Percentiles rank a stretch among this genome's conserved stretches.
Evolutionary conservation across 1,140 invertebrate genomes (phyloP).

Genomic region (Euura saliciscinereae): DNA sequence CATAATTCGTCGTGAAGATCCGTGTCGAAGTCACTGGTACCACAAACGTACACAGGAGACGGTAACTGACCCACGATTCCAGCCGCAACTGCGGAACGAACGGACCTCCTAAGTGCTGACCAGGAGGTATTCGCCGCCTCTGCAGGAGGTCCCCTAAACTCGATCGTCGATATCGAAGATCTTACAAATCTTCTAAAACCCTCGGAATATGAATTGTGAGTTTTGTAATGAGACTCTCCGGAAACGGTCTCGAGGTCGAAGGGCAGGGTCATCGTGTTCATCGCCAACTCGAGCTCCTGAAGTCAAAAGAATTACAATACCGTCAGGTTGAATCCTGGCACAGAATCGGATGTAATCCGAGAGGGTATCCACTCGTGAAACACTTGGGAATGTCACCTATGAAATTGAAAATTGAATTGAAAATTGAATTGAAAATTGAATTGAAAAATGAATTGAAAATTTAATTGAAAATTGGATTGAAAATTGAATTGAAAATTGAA

Average conservation of each 20-base stretch:
- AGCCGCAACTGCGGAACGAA: slow-evolving; percentile 25
- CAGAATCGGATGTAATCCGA: too few relatives aligned
- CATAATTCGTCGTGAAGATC: slow-evolving; percentile 30
- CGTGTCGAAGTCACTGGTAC: slow-evolving; percentile 10
- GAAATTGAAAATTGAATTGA: not conserved
- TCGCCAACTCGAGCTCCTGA: not conserved
- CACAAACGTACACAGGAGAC: slow-evolving; percentile 33
- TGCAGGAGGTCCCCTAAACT: slow-evolving; percentile 10
- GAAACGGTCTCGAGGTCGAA: slow-evolving; percentile 13
- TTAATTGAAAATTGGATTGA: not conserved
- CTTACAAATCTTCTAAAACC: slow-evolving; percentile 25
- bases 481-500: too few relatives aligned
- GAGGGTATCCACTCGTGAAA: too few relatives aligned
- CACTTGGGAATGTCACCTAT: too few relatives aligned
- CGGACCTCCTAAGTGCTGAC: slow-evolving; percentile 23
- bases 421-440: not conserved
- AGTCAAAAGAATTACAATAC: slow-evolving; percentile 11
- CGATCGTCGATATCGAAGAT: not conserved
- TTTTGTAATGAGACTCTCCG: slow-evolving; percentile 23
- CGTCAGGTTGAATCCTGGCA: too few relatives aligned
- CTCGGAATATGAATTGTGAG: slow-evolving; percentile 27
- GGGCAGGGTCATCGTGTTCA: slow-evolving; percentile 33
- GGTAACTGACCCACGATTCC: slow-evolving; percentile 31
- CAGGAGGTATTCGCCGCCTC: slow-evolving; percentile 26
- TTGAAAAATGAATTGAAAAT: too few relatives aligned